Conservation (phyloP, 2,113 vertebrate genomes). For the Phalacrocorax aristotelis region DNA sequence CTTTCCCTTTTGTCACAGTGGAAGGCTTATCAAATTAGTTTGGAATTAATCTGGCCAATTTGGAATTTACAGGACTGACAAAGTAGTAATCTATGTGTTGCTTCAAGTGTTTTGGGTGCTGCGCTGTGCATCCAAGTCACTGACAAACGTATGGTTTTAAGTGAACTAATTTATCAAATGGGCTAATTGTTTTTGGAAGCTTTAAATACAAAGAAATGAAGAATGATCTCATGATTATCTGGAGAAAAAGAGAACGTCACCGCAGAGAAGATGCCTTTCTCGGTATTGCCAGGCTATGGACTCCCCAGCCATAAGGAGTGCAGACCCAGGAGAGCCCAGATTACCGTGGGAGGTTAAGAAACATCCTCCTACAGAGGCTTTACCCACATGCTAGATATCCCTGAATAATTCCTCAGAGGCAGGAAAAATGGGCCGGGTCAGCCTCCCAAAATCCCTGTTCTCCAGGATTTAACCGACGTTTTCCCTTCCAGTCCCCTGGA, state of each 20-base stretch:
- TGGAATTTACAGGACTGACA: not conserved
- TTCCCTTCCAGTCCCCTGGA: not conserved
- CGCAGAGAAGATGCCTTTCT: not conserved
- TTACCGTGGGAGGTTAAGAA: not conserved
- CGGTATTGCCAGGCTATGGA: not conserved
- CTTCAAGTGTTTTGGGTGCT: not conserved
- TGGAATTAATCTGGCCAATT: not conserved
- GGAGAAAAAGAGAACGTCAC: not conserved
- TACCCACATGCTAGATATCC: accelerated
- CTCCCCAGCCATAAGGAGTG: not conserved
- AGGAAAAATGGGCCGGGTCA: not conserved
- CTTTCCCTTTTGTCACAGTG: not conserved
- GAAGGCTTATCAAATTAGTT: constrained; percentile 14
- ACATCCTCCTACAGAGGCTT: not conserved
- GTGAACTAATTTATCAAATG: not conserved
- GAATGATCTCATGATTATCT: not conserved
- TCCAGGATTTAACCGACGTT: not conserved
- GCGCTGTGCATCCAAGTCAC: not conserved
- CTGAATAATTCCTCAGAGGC: not conserved
- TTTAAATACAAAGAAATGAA: not conserved
- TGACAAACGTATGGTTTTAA: not conserved
- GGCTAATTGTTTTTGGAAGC: constrained; percentile 18
- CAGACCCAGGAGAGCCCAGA: not conserved
- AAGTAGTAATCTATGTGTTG: not conserved
- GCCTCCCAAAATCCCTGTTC: not conserved